A percentile compares a stretch with the other conserved stretches of the same genome.
Conservation (phyloP, 1,140 invertebrate genomes). For the Artemia franciscana region DNA sequence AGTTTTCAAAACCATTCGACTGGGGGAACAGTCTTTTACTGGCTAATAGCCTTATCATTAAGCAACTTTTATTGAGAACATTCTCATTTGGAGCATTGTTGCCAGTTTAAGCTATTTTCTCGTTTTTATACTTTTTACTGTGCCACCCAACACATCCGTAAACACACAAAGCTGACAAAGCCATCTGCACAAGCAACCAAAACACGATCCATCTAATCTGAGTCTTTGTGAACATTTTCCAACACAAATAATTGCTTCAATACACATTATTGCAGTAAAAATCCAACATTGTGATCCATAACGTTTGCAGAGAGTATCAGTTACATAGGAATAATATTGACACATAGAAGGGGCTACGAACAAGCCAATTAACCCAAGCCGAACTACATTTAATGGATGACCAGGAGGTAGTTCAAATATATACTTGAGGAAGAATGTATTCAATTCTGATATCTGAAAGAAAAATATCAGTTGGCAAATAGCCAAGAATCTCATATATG, state of each 20-base stretch:
- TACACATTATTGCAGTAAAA: slow-evolving; percentile 81
- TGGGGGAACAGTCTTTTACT: too few species aligned
- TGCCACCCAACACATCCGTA: slow-evolving; percentile 61
- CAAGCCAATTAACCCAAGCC: slow-evolving; percentile 68
- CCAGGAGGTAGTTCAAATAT: slow-evolving; percentile 91
- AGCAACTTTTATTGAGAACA: too few species aligned
- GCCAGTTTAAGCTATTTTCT: too few species aligned
- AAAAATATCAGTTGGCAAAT: slow-evolving; percentile 83
- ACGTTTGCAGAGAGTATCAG: slow-evolving; percentile 80
- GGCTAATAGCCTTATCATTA: too few species aligned
- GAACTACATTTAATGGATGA: slow-evolving; percentile 68
- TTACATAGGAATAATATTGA: slow-evolving; percentile 93
- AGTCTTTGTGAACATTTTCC: slow-evolving; percentile 70
- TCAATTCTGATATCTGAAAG: slow-evolving; percentile 90
- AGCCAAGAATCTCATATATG: slow-evolving; percentile 80
- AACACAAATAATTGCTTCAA: slow-evolving; percentile 81
- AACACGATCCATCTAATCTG: slow-evolving; percentile 71
- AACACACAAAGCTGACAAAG: slow-evolving; percentile 58
- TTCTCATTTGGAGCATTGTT: too few species aligned
- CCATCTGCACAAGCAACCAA: slow-evolving; percentile 72
- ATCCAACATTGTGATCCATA: slow-evolving; percentile 98
- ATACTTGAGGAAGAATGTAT: slow-evolving; percentile 97
- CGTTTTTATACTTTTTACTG: too few species aligned
- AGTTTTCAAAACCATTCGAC: too few species aligned
- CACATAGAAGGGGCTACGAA: slow-evolving; percentile 91